A percentile compares a stretch with the other conserved stretches of the same genome.
Evolutionary conservation across 2,113 vertebrate species (phyloP).

Genomic region (Recurvirostra avosetta): DNA sequence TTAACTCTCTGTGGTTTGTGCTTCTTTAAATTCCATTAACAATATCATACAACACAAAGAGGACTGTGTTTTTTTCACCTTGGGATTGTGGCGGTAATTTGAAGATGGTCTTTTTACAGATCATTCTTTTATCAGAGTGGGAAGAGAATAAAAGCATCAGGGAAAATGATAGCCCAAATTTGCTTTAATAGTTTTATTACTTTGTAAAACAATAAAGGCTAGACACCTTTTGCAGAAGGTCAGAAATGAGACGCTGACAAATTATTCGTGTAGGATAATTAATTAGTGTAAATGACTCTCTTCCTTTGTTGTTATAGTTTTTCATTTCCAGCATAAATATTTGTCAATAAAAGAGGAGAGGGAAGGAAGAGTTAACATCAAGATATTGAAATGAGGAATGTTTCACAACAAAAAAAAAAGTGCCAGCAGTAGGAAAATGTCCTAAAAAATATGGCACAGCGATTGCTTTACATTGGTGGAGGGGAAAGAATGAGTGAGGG

Average conservation of each 20-base stretch:
- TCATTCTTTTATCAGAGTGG: background rate
- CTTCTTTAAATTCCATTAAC: background rate
- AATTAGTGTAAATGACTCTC: background rate
- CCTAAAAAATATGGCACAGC: background rate
- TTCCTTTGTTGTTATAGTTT: background rate
- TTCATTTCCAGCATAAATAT: background rate
- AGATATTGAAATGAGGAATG: background rate
- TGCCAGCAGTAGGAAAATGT: background rate
- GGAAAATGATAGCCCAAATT: background rate
- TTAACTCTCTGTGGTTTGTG: background rate
- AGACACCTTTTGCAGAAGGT: background rate
- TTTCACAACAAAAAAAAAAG: background rate
- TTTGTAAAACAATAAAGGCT: background rate
- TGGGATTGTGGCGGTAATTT: background rate
- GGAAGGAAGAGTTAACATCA: background rate
- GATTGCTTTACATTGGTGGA: background rate
- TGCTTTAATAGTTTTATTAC: background rate
- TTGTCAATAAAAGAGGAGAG: background rate
- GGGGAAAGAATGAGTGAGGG: rapidly evolving
- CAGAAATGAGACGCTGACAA: background rate
- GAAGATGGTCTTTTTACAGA: background rate
- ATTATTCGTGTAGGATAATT: background rate
- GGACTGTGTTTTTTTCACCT: background rate
- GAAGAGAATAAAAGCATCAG: background rate
- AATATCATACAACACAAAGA: background rate